Base-by-base conservation (phyloP, 2,888 invertebrate species). In the Volucella zonaria region DNA sequence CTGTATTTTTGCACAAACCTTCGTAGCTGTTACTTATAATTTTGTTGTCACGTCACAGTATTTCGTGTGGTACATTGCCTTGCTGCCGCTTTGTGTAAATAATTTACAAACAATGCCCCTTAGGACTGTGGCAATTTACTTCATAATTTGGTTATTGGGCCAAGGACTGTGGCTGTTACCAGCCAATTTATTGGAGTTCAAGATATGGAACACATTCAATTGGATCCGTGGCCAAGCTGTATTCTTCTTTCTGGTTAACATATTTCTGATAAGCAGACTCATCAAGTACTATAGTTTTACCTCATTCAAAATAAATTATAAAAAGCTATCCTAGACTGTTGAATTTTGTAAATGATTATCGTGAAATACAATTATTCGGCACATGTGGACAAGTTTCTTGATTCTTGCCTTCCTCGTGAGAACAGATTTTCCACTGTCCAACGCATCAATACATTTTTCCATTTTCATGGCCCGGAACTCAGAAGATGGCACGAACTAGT, bases 31-130 rank as follows among this genome's bases (percentile, higher is more conserved):
- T 0, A 94, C 96, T 2, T 98, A 96, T 89, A 99, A 99, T 92
- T 96, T 97, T 88, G 99, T 99, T 0, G 94, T 98, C 90, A 99
- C 99, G 0, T 98, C 99, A 6, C 99, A 99, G 90, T 99, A 99
- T 90, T 98, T 98, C 88, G 94, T 99, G 62, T 99, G 99, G 99
- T 98, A 98, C 89, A 92, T 99, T 78, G 96, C 97, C 1, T 91
- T 99, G 8, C 91, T 99, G 15, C 99, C 99, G 0, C 89, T 98
- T 23, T 95, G 96, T 78, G 92, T 95, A 0, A 96, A 96, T 87
- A 94, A 94, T 89, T 93, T 97, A 40, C 93, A 93, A 83, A 92
- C 95, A 79, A 92, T 93, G 3, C 88, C 92, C 8, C 91, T 90
- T 10, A 91, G 92, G 75, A 93, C 93, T 0, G 74, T 94, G 0